Percentiles rank a stretch among this genome's conserved stretches.
phyloP scores from a whole-genome alignment of 2,797 vertebrate species.

The Otolemur crassicaudatus region DNA sequence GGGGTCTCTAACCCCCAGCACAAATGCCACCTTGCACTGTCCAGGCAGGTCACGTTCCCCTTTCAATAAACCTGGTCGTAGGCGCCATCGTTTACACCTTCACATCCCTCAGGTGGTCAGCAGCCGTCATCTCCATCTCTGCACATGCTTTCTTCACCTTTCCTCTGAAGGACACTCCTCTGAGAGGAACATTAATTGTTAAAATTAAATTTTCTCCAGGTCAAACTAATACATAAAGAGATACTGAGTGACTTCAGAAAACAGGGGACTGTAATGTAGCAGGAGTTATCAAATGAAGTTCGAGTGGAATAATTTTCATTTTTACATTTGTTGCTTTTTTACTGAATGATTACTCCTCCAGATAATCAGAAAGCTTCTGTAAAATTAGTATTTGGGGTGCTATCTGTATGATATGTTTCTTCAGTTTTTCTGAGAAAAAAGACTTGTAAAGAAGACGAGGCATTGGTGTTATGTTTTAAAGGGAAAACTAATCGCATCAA shows the following conservation, averaged over 20 bases:
- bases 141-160: not conserved
- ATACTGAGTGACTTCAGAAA: not conserved
- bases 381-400: not conserved
- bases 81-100: too few relatives aligned
- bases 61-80: too few relatives aligned
- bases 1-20: too few relatives aligned
- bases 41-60: too few relatives aligned
- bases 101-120: accelerated
- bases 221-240: not conserved
- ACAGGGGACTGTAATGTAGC: not conserved
- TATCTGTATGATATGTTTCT: not conserved
- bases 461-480: not conserved
- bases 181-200: not conserved
- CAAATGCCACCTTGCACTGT: too few relatives aligned
- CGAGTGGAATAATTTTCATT: not conserved
- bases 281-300: not conserved
- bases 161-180: not conserved
- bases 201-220: not conserved
- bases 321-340: not conserved
- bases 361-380: not conserved
- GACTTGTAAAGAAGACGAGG: not conserved
- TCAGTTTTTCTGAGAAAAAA: not conserved
- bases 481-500: not conserved
- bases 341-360: not conserved
- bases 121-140: accelerated